phyloP scores from a whole-genome alignment of 2,113 vertebrate species.

The Seriola rivoliana region DNA sequence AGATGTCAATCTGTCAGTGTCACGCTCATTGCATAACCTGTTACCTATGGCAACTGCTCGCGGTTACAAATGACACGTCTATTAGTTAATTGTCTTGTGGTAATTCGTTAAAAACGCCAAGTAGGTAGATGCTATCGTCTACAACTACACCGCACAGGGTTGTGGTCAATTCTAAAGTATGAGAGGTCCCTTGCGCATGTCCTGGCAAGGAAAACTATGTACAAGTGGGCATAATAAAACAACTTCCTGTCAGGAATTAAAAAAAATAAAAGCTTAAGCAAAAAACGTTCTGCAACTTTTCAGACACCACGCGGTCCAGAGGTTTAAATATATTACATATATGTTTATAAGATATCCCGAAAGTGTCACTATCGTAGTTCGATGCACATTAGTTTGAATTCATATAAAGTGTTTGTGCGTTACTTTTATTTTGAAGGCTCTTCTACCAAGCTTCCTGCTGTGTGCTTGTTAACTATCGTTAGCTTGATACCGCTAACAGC shows the following conservation, averaged over 20 bases:
- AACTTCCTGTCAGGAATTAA: slow-evolving; percentile 6
- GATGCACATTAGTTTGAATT: not conserved
- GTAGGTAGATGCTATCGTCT: not conserved
- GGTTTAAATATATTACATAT: accelerated
- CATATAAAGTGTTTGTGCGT: accelerated
- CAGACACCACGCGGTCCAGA: accelerated
- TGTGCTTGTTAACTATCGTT: accelerated
- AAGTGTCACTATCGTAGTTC: accelerated
- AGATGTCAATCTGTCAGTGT: slow-evolving; percentile 60
- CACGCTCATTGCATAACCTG: slow-evolving; percentile 58
- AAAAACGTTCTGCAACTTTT: accelerated
- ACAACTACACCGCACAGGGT: not conserved
- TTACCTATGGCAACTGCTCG: not conserved
- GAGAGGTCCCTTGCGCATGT: not conserved
- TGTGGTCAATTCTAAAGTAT: not conserved
- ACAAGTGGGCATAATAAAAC: accelerated
- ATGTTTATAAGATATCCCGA: accelerated
- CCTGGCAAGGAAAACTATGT: not conserved
- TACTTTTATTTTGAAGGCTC: slow-evolving; percentile 47
- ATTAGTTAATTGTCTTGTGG: not conserved
- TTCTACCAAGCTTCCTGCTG: accelerated
- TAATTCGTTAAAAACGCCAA: not conserved
- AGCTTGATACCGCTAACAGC: not conserved
- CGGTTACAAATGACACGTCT: not conserved
- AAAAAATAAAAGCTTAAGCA: slow-evolving; percentile 38